A percentile compares a stretch with the other conserved stretches of the same genome.
These are phyloP conservation scores for Pogonognathellus flavescens DNA, from an alignment of 1,140 invertebrate genomes.

Conservation along the genomic window DNA sequence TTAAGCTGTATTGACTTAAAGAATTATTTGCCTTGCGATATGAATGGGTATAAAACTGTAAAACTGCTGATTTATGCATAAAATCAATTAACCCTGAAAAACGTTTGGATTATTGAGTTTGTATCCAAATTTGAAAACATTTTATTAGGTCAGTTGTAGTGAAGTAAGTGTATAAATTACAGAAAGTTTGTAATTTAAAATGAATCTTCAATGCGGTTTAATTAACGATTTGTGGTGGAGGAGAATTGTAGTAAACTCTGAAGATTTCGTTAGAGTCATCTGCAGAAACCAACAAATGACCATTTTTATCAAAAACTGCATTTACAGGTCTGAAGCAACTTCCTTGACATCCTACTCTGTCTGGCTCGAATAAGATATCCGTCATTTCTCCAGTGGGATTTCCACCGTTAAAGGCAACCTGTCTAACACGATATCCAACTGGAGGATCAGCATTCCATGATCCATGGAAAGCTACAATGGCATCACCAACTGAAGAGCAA, in stretches of 20 bases:
- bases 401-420: background rate
- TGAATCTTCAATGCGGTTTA: background rate
- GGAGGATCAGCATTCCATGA: slow-evolving; percentile 55
- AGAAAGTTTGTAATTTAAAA: background rate
- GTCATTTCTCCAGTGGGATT: slow-evolving; percentile 54
- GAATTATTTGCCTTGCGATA: no score
- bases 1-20: no score
- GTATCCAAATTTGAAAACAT: no score
- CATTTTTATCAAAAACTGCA: slow-evolving; percentile 59
- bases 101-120: no score
- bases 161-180: no score
- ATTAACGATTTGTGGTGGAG: slow-evolving; percentile 2
- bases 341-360: background rate
- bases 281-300: slow-evolving; percentile 57
- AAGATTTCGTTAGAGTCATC: slow-evolving; percentile 55
- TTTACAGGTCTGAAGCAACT: slow-evolving; percentile 61
- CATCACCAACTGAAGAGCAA: slow-evolving; percentile 53
- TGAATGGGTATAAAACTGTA: no score
- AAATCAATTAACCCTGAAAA: no score
- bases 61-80: no score
- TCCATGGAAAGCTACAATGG: slow-evolving; percentile 61
- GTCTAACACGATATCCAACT: slow-evolving; percentile 53
- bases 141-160: background rate
- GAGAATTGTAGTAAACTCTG: slow-evolving; percentile 43
- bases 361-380: slow-evolving; percentile 55